These are phyloP conservation scores for Ailurus styani DNA, from an alignment of 2,113 vertebrate genomes.

Conservation along the genomic window DNA sequence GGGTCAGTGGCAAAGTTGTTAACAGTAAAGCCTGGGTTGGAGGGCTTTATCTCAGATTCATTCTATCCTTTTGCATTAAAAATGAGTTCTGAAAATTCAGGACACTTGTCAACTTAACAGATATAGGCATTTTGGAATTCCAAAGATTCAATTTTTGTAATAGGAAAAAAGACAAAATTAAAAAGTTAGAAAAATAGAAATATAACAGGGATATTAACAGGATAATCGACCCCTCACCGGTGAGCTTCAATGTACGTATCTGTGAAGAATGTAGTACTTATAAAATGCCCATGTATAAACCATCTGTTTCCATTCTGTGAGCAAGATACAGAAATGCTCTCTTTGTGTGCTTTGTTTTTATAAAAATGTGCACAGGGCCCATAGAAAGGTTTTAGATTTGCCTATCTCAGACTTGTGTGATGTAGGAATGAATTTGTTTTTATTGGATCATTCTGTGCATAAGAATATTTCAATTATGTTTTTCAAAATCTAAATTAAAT, in stretches of 20 bases:
- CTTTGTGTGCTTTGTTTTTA: not conserved
- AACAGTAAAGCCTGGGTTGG: not conserved
- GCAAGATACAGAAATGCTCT: not conserved
- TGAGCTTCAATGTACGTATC: not conserved
- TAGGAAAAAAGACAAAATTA: not conserved
- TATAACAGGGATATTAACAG: not conserved
- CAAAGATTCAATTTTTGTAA: not conserved
- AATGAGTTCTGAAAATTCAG: not conserved
- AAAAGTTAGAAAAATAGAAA: not conserved
- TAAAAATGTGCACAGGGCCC: not conserved
- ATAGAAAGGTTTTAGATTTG: not conserved
- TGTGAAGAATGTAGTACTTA: not conserved
- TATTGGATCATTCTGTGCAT: slow-evolving; percentile 18
- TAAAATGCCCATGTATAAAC: not conserved
- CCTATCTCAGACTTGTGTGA: not conserved
- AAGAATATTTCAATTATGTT: slow-evolving; percentile 10
- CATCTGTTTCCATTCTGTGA: not conserved
- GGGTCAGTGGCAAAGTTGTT: not conserved
- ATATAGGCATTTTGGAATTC: not conserved
- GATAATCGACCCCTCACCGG: not conserved
- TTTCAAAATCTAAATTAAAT: slow-evolving; percentile 15
- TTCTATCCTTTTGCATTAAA: not conserved
- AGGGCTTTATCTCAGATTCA: not conserved
- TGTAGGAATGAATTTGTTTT: slow-evolving; percentile 16
- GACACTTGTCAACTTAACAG: not conserved